Base-by-base conservation (phyloP, 1,140 invertebrate genomes). In the Lepidurus packardi region DNA sequence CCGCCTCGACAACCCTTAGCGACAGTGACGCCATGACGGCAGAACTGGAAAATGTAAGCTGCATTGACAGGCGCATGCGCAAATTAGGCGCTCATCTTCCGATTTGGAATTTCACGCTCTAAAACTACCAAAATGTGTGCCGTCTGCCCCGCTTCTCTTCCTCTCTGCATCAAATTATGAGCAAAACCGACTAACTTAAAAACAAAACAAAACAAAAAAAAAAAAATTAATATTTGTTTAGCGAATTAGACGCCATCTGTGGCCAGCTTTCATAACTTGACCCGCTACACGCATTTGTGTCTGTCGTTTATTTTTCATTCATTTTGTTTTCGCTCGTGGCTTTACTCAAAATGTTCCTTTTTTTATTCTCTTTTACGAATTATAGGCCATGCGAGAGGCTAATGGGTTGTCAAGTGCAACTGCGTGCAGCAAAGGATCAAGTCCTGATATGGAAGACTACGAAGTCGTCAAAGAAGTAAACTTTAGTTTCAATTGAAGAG, bases 371-470 rank as follows among this genome's bases (percentile, higher is more conserved):
- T 76, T 76, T 11, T 9, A 44, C 45, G 75, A 11, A 74, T 74
- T 78, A 6, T 44, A 74, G 73, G 41, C 21, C 76, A 78, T 76
- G 76, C 65, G 13, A 78, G 77, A 77, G 43, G 13, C 34, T 76
- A 80, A 77, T 42, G 78, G 11, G 73, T 74, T 79, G 78, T 16
- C 41, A 1, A 45, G 34, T 7, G 43, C 44, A 47, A 8, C 73
- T 47, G 78, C 43, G 4, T 34, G n/a, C 25, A 80, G 79, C 73
- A 80, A 80, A 80, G 79, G 79, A 43, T 80, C 79, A 34, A 79
- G 77, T 43, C 79, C 79, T 25, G 79, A 80, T 34, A 80, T 80
- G 79, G 79, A 80, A 3, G 79, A 80, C 10, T 80, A 80, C n/a
- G 79, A 80, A 80, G 79, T 80, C 7, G 21, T 80, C 16, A 74